Evolutionary conservation across 2,888 invertebrate genomes (phyloP).

Genomic region (Synergus gifuensis): DNA sequence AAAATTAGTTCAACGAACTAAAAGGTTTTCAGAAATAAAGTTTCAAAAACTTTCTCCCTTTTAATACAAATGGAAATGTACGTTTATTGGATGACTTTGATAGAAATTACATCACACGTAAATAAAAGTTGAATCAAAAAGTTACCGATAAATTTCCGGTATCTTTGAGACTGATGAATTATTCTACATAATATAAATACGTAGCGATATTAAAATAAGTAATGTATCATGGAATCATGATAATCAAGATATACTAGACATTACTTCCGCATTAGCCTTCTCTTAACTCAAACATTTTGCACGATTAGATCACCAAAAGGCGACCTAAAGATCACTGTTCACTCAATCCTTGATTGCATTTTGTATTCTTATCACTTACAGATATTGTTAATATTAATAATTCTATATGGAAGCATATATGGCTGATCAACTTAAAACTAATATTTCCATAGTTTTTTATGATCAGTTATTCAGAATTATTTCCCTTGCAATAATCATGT

Average conservation of each 20-base stretch:
- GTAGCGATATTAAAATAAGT: slow-evolving; percentile 39
- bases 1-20: not conserved
- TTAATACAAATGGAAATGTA: slow-evolving; percentile 33
- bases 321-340: slow-evolving; percentile 2
- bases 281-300: not conserved
- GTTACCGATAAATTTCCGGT: slow-evolving; percentile 21
- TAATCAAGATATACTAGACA: slow-evolving; percentile 2
- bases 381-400: slow-evolving; percentile 25
- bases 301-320: slow-evolving; percentile 6
- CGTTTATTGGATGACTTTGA: slow-evolving; percentile 39
- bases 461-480: slow-evolving; percentile 15
- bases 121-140: slow-evolving; percentile 39
- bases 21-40: slow-evolving; percentile 17
- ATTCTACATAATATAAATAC: slow-evolving; percentile 37
- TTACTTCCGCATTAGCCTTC: not conserved
- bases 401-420: slow-evolving; percentile 39
- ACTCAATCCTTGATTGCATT: slow-evolving; percentile 17
- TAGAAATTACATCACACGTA: slow-evolving; percentile 30
- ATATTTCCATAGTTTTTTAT: slow-evolving; percentile 25
- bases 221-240: slow-evolving; percentile 3
- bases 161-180: slow-evolving; percentile 36
- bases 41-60: slow-evolving; percentile 16
- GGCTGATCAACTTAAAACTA: slow-evolving; percentile 28
- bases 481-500: slow-evolving; percentile 25
- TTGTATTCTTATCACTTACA: slow-evolving; percentile 26